A percentile compares a stretch with the other conserved stretches of the same genome.
These are phyloP conservation scores for Ptychobarbus kaznakovi DNA, from an alignment of 2,797 vertebrate genomes.

Conservation along the genomic window DNA sequence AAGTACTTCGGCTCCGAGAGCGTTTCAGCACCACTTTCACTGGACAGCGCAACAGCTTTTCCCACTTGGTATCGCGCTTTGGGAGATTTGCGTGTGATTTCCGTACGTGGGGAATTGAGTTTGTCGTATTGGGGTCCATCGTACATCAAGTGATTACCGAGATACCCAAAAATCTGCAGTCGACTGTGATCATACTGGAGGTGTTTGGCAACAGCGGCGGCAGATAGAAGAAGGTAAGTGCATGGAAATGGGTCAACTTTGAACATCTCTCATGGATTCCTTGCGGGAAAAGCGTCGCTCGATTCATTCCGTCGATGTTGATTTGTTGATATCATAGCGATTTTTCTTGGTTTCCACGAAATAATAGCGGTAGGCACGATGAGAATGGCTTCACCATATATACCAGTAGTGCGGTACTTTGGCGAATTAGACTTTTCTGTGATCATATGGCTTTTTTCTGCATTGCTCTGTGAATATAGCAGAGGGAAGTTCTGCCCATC, in stretches of 20 bases:
- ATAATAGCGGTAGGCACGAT: background rate
- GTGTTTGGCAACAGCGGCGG: conserved; percentile 40
- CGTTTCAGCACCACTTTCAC: conserved; percentile 75
- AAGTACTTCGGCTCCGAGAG: conserved; percentile 40
- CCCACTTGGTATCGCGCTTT: conserved; percentile 50
- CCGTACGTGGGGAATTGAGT: conserved; percentile 62
- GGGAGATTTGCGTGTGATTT: conserved; percentile 71
- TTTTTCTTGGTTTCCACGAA: background rate
- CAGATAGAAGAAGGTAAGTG: conserved; percentile 54
- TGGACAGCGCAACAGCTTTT: conserved; percentile 73
- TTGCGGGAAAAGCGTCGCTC: background rate
- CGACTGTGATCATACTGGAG: conserved; percentile 46
- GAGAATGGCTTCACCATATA: background rate
- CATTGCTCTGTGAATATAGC: background rate
- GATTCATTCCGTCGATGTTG: conserved; percentile 13
- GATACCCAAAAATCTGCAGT: conserved; percentile 35
- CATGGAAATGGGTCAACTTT: conserved; percentile 60
- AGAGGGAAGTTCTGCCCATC: background rate
- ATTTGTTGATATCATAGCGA: background rate
- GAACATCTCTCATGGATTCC: conserved; percentile 44
- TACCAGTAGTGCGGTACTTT: conserved; percentile 1
- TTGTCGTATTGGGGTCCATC: conserved; percentile 52
- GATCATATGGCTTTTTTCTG: background rate
- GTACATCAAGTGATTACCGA: conserved; percentile 46
- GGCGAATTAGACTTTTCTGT: conserved; percentile 10